These are phyloP conservation scores for Dromaius novaehollandiae DNA, from an alignment of 2,113 vertebrate genomes.

Conservation along the genomic window DNA sequence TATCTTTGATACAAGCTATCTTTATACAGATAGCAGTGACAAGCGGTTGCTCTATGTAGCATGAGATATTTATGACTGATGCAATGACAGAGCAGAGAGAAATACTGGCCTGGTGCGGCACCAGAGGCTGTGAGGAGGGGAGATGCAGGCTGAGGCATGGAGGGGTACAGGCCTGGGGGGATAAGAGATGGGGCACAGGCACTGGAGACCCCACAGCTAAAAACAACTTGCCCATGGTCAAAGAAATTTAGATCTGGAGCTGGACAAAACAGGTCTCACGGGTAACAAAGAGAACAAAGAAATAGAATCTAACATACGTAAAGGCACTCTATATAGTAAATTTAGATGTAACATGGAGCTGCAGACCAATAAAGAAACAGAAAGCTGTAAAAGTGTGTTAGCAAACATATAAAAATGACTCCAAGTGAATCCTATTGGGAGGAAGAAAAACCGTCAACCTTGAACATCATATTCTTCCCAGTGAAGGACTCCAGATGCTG, in stretches of 20 bases:
- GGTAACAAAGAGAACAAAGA: neutral
- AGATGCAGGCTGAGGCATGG: fast-evolving
- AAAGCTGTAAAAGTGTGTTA: neutral
- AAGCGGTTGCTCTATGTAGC: fast-evolving
- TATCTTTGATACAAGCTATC: neutral
- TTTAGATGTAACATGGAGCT: neutral
- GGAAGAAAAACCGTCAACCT: neutral
- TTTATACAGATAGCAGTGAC: neutral
- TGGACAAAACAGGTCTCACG: neutral
- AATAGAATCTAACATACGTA: fast-evolving
- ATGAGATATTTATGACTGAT: neutral
- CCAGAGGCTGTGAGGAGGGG: fast-evolving
- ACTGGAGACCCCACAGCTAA: neutral
- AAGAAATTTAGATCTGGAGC: neutral
- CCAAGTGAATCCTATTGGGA: neutral
- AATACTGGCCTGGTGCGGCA: neutral
- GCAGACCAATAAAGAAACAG: neutral
- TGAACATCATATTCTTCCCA: fast-evolving
- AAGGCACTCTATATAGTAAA: neutral
- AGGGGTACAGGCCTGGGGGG: neutral
- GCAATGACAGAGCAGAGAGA: neutral
- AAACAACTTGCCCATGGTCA: neutral
- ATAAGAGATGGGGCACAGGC: no score
- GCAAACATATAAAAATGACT: fast-evolving
- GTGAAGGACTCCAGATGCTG: neutral